Base-by-base conservation (phyloP, 2,113 vertebrate genomes). In the Rhagologus leucostigma region DNA sequence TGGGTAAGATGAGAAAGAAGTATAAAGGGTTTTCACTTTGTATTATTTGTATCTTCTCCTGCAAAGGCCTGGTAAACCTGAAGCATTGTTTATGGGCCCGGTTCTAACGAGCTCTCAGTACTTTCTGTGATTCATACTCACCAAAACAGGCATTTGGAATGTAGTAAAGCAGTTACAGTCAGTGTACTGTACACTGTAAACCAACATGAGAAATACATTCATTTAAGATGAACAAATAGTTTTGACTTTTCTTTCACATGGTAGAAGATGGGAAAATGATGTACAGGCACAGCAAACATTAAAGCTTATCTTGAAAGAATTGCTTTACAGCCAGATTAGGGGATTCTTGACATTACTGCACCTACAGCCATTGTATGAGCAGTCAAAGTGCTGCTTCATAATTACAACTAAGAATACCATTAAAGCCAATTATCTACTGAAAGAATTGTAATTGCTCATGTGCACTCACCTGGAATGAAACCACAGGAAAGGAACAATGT, bases 321-420 rank as follows among this genome's bases (percentile, higher is more conserved):
- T 23, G 32, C 86, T 97, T 97, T 90, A 90, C 91, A 95, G 84
- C 27, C 68, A 95, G 91, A 95, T 96, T 90, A 96, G 82, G 89
- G 95, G 89, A 90, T 91, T 91, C 95, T 95, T 94, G 92, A 87
- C 83, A 96, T 90, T 89, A 88, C 95, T 90, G 91, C 93, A 85
- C 53, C 84, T 69, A 62, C 76, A 89, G 91, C 78, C 79, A 11
- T 95, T 97, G 97, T 96, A 96, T 1, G 1, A 96, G 89, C 94
- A 96, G 94, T 96, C 96, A 96, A 91, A 93, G 80, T 91, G 85
- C 95, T 95, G 80, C 67, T 87, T 77, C 79, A 59, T 93, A 86
- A 95, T 94, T 84, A 94, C 79, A 90, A 74, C 83, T 93, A 96
- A 96, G 96, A 96, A 97, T 73, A 96, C 81, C 94, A 93, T 96